These are phyloP conservation scores for Mythimna ferrago DNA, from an alignment of 2,888 invertebrate species.

Conservation along the genomic window DNA sequence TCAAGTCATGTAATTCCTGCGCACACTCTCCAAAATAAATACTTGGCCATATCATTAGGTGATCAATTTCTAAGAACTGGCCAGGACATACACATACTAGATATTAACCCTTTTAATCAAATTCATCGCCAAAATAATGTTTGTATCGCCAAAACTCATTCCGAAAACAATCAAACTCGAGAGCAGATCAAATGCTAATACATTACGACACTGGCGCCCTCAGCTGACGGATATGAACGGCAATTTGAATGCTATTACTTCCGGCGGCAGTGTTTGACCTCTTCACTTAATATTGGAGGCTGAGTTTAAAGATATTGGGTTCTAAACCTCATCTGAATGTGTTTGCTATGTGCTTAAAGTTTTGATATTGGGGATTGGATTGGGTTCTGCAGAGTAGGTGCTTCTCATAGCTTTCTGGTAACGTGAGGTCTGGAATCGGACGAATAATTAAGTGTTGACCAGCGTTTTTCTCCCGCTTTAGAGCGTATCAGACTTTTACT, in stretches of 20 bases:
- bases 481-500: too few species aligned
- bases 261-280: slow-evolving; percentile 52
- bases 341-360: slow-evolving; percentile 45
- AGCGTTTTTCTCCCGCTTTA: too few species aligned
- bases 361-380: slow-evolving; percentile 32
- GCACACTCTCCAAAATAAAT: too few species aligned
- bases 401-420: neutral
- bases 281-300: slow-evolving; percentile 55
- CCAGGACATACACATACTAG: too few species aligned
- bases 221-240: slow-evolving; percentile 64
- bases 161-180: slow-evolving; percentile 52
- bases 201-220: slow-evolving; percentile 47
- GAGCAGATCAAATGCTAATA: slow-evolving; percentile 60
- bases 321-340: slow-evolving; percentile 52
- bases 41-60: too few species aligned
- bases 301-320: slow-evolving; percentile 51
- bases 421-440: neutral
- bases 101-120: neutral
- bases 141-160: slow-evolving; percentile 48
- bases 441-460: too few species aligned
- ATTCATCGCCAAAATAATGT: slow-evolving; percentile 12
- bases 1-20: too few species aligned
- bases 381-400: neutral
- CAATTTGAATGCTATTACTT: slow-evolving; percentile 69
- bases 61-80: too few species aligned